Evolutionary conservation across 1,140 invertebrate species (phyloP).

Genomic region (Anastatus disparis): DNA sequence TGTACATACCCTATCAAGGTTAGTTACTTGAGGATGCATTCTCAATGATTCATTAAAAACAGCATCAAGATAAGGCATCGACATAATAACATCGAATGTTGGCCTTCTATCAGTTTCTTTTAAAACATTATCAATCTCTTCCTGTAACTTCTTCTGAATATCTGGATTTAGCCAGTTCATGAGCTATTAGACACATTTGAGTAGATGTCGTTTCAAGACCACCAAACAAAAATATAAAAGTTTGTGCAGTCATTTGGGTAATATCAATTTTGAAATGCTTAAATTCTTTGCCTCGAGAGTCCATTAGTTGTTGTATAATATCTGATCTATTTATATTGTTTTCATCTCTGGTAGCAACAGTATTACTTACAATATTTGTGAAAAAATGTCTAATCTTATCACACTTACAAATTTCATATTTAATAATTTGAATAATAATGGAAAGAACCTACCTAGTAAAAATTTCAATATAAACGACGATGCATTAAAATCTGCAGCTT

Average conservation of each 20-base stretch:
- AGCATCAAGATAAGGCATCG: conserved; percentile 66
- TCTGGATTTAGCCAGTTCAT: conserved; percentile 71
- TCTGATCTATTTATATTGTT: conserved; percentile 58
- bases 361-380: conserved; percentile 50
- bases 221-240: conserved; percentile 50
- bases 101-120: conserved; percentile 49
- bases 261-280: conserved; percentile 55
- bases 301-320: conserved; percentile 64
- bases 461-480: conserved; percentile 47
- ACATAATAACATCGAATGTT: conserved; percentile 61
- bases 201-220: conserved; percentile 72
- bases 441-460: conserved; percentile 42
- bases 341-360: conserved; percentile 62
- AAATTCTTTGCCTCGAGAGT: conserved; percentile 47
- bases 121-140: conserved; percentile 68
- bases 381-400: conserved; percentile 49
- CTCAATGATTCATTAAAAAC: conserved; percentile 70
- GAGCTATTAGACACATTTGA: conserved; percentile 65
- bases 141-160: conserved; percentile 69
- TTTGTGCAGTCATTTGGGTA: conserved; percentile 54
- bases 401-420: conserved; percentile 45
- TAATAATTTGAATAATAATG: conserved; percentile 36
- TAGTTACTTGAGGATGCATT: conserved; percentile 63
- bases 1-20: conserved; percentile 65
- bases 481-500: conserved; percentile 55